phyloP scores from a whole-genome alignment of 2,113 vertebrate species.

The Pelecanus crispus region DNA sequence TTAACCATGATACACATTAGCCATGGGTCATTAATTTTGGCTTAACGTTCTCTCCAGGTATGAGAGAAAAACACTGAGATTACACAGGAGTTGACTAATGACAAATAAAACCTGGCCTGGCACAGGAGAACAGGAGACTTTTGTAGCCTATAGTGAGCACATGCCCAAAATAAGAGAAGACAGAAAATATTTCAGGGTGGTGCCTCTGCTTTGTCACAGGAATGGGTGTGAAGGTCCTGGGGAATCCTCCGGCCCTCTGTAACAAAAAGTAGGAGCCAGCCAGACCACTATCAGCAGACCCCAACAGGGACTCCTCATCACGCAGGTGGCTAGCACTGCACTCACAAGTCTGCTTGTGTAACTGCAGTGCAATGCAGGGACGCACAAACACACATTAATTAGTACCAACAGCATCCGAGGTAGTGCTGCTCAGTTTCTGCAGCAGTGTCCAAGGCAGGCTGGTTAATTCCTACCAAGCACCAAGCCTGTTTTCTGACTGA shows the following conservation, averaged over 20 bases:
- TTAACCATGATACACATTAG: background rate
- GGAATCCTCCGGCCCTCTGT: background rate
- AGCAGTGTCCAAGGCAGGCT: background rate
- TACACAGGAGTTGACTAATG: background rate
- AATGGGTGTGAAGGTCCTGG: background rate
- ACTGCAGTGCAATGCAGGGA: background rate
- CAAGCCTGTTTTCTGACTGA: background rate
- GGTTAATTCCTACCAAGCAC: background rate
- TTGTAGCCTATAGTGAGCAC: background rate
- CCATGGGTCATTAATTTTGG: conserved; percentile 26
- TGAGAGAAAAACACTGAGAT: background rate
- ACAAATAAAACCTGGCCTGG: background rate
- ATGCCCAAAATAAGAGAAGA: background rate
- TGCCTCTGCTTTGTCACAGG: conserved; percentile 1
- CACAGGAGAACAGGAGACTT: background rate
- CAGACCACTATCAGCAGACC: background rate
- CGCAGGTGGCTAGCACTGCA: background rate
- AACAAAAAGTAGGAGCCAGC: background rate
- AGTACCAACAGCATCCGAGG: background rate
- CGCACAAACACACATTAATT: accelerated
- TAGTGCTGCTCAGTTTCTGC: background rate
- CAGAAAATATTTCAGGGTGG: background rate
- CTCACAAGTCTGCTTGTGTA: background rate
- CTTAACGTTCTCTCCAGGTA: conserved; percentile 35
- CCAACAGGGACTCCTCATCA: background rate